Evolutionary conservation across 2,113 vertebrate genomes (phyloP).

Genomic region (Damaliscus lunatus): DNA sequence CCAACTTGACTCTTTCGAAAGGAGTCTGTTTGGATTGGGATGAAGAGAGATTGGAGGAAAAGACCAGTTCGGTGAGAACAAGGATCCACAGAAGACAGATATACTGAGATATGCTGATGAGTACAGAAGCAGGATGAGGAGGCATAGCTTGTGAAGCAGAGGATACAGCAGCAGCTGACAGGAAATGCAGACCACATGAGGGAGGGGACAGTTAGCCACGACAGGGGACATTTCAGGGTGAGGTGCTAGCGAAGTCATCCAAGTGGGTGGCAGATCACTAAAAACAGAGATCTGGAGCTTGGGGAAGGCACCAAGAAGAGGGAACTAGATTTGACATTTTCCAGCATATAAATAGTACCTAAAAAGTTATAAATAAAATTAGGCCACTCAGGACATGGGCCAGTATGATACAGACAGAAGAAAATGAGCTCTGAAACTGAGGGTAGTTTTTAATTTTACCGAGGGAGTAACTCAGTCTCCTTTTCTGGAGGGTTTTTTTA

Average conservation of each 20-base stretch:
- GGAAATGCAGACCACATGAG: background rate
- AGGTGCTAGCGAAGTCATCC: background rate
- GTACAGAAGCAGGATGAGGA: background rate
- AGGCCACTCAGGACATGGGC: background rate
- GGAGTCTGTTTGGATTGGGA: background rate
- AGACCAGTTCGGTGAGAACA: background rate
- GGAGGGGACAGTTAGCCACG: background rate
- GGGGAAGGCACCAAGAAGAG: background rate
- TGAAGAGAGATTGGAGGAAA: background rate
- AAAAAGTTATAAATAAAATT: background rate
- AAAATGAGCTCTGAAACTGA: background rate
- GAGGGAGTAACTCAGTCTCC: background rate
- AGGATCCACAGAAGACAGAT: background rate
- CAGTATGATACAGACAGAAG: background rate
- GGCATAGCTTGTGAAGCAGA: background rate
- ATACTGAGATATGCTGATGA: background rate
- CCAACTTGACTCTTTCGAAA: background rate
- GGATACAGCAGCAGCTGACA: background rate
- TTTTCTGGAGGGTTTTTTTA: background rate
- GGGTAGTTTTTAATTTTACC: background rate
- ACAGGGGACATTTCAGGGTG: background rate
- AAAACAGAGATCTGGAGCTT: background rate
- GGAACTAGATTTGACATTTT: conserved; percentile 33
- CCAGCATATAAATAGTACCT: background rate
- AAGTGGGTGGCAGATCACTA: background rate